Conservation (phyloP, 2,797 vertebrate genomes). For the Pangasius mekongensis region DNA sequence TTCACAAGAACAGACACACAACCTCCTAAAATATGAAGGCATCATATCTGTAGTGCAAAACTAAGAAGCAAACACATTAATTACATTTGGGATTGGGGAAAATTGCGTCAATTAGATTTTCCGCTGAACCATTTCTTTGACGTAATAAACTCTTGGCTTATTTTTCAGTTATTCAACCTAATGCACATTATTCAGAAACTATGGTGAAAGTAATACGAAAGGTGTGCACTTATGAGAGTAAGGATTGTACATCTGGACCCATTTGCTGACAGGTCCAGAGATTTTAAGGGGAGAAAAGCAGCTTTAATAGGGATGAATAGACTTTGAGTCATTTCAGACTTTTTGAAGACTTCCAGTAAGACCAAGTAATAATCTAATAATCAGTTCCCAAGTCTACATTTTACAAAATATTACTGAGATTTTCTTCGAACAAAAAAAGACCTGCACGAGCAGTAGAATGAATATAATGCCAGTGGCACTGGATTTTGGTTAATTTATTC, state of each 20-base stretch:
- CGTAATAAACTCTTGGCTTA: background rate
- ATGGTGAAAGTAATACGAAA: background rate
- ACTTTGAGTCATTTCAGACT: background rate
- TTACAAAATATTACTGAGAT: background rate
- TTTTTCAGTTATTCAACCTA: background rate
- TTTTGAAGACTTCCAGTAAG: constrained; percentile 11
- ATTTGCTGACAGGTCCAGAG: background rate
- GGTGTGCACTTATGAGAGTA: background rate
- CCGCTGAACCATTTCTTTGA: background rate
- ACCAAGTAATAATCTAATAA: constrained; percentile 1
- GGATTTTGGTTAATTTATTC: background rate
- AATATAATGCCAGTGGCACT: background rate
- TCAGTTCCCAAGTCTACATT: background rate
- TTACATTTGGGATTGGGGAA: background rate
- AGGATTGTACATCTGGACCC: background rate
- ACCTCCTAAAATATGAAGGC: background rate
- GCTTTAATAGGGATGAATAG: background rate
- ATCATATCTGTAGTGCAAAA: background rate
- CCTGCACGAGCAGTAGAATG: background rate
- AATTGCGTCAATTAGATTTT: background rate
- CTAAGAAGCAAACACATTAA: background rate
- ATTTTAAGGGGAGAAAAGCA: background rate
- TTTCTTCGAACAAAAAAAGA: background rate
- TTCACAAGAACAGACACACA: background rate
- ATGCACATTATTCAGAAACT: background rate